Percentiles rank a stretch among this genome's conserved stretches.
These are phyloP conservation scores for Andrena cerasifolii DNA, from an alignment of 1,140 invertebrate species.

Conservation along the genomic window DNA sequence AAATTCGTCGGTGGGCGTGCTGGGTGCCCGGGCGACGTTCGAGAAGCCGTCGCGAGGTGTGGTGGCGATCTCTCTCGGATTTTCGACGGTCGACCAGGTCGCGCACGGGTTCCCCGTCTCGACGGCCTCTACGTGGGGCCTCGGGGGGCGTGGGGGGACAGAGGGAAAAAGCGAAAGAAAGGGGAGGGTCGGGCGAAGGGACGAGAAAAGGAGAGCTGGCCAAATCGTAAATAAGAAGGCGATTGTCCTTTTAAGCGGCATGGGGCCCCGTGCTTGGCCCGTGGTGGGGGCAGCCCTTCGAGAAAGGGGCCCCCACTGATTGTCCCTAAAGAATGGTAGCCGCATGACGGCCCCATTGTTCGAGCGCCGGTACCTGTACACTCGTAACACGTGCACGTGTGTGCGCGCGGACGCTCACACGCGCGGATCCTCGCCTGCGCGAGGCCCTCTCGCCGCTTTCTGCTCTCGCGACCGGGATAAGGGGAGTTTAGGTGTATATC, in stretches of 20 bases:
- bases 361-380: conserved; percentile 58
- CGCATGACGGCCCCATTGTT: conserved; percentile 76
- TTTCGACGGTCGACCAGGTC: conserved; percentile 42
- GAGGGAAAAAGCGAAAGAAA: conserved; percentile 24
- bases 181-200: conserved; percentile 2
- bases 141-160: not conserved
- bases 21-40: not conserved
- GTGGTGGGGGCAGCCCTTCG: conserved; percentile 46
- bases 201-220: conserved; percentile 42
- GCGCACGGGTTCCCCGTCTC: conserved; percentile 1
- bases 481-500: conserved; percentile 47
- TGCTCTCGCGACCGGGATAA: not conserved
- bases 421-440: not conserved
- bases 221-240: conserved; percentile 79
- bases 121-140: not conserved
- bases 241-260: conserved; percentile 79
- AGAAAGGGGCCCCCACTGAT: conserved; percentile 64
- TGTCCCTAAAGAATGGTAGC: conserved; percentile 75
- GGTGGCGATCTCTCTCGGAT: conserved; percentile 9
- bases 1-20: conserved; percentile 44
- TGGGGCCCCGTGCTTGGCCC: conserved; percentile 35
- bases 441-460: not conserved
- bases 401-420: conserved; percentile 19
- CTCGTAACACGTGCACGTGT: conserved; percentile 42
- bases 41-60: not conserved